These are phyloP conservation scores for Eupithecia subfuscata DNA, from an alignment of 2,888 invertebrate genomes.

Conservation along the genomic window DNA sequence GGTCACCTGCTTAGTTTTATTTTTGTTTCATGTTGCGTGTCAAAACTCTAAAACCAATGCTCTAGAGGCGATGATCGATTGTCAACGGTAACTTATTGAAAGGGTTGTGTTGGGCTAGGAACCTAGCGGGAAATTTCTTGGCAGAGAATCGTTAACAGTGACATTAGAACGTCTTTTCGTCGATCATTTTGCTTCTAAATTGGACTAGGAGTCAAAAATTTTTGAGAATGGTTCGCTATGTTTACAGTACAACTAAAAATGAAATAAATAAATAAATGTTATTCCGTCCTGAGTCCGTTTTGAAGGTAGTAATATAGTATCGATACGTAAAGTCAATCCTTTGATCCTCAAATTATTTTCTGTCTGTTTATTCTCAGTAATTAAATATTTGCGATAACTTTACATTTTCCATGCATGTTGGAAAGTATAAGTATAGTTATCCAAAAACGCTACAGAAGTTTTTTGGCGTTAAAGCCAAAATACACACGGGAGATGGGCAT, in stretches of 20 bases:
- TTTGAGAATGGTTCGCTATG: neutral
- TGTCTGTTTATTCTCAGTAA: too few species aligned
- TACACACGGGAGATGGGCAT: too few species aligned
- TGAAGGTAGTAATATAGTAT: too few species aligned
- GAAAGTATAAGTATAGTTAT: too few species aligned
- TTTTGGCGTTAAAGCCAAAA: too few species aligned
- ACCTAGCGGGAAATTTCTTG: conserved; percentile 22
- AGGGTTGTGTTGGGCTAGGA: conserved; percentile 42
- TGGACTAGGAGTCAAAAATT: neutral
- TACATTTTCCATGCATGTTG: too few species aligned
- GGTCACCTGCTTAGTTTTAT: conserved; percentile 57
- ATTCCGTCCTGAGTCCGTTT: too few species aligned
- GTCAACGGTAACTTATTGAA: conserved; percentile 47
- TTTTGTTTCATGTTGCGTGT: conserved; percentile 54
- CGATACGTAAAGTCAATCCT: too few species aligned
- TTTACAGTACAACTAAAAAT: neutral
- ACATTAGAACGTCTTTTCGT: neutral
- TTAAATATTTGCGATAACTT: too few species aligned
- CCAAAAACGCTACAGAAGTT: too few species aligned
- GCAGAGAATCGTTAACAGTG: neutral
- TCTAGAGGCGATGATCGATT: conserved; percentile 65
- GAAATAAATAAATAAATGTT: neutral
- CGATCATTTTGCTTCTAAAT: neutral
- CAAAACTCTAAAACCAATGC: conserved; percentile 62
- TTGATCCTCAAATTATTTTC: too few species aligned